phyloP scores from a whole-genome alignment of 2,888 invertebrate species.

The Epinotia demarniana region DNA sequence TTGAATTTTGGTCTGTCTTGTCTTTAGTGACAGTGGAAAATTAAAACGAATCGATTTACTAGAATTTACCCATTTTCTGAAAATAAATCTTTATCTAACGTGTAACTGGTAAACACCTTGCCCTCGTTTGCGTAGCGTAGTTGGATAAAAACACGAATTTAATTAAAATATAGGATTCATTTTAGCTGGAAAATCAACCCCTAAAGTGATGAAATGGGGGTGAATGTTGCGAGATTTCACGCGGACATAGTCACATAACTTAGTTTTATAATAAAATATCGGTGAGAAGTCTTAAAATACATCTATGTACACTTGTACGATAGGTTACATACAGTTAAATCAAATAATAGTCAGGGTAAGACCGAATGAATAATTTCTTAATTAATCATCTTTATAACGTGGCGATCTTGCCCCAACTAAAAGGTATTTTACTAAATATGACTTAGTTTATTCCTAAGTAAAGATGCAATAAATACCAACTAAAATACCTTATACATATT shows the following conservation, averaged over 20 bases:
- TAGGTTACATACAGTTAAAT: neutral
- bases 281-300: slow-evolving; percentile 51
- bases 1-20: too few relatives aligned
- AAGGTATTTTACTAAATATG: neutral
- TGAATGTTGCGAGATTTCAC: too few relatives aligned
- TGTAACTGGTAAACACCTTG: too few relatives aligned
- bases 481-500: slow-evolving; percentile 18
- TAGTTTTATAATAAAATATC: slow-evolving; percentile 42
- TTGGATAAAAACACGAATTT: too few relatives aligned
- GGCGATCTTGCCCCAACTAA: neutral
- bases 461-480: slow-evolving; percentile 14
- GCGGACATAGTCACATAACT: slow-evolving; percentile 12
- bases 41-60: too few relatives aligned
- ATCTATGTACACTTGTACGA: neutral
- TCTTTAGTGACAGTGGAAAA: too few relatives aligned
- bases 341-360: neutral
- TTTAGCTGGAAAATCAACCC: too few relatives aligned
- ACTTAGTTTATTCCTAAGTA: neutral
- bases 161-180: too few relatives aligned
- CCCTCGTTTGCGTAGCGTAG: too few relatives aligned
- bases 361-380: neutral
- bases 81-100: too few relatives aligned
- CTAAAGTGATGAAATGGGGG: too few relatives aligned
- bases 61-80: too few relatives aligned
- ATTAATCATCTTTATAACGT: neutral